These are phyloP conservation scores for Trichopoda pennipes DNA, from an alignment of 2,888 invertebrate species.

Conservation along the genomic window DNA sequence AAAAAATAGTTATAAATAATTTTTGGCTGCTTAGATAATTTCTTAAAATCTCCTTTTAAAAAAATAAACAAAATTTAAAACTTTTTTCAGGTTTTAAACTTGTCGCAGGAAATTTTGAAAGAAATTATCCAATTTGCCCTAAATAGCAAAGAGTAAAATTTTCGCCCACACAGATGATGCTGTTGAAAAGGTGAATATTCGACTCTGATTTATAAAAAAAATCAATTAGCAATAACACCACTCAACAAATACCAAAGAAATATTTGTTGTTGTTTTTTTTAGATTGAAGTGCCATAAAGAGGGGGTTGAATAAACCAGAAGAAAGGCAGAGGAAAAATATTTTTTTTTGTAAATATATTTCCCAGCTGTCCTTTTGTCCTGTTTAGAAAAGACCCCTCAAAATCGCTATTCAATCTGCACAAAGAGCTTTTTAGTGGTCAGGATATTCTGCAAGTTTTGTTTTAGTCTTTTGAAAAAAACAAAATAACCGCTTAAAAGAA, in stretches of 20 bases:
- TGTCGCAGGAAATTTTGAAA: slow-evolving; percentile 32
- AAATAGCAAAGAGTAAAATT: slow-evolving; percentile 60
- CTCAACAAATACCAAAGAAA: slow-evolving; percentile 43
- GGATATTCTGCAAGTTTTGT: slow-evolving; percentile 7
- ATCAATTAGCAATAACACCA: slow-evolving; percentile 66
- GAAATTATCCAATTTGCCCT: slow-evolving; percentile 39
- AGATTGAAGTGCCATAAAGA: slow-evolving; percentile 30
- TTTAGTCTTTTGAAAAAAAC: background rate
- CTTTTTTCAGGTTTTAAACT: background rate
- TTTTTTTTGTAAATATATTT: background rate
- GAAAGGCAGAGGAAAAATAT: background rate
- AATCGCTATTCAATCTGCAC: slow-evolving; percentile 49
- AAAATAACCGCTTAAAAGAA: slow-evolving; percentile 1
- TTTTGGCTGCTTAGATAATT: slow-evolving; percentile 43
- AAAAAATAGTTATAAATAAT: slow-evolving; percentile 20
- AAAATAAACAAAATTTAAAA: slow-evolving; percentile 7
- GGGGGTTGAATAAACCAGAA: background rate
- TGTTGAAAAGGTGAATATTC: slow-evolving; percentile 41
- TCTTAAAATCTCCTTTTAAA: slow-evolving; percentile 44
- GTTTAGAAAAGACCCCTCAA: background rate
- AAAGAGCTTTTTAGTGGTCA: slow-evolving; percentile 57
- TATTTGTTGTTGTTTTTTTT: slow-evolving; percentile 41
- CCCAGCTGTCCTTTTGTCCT: background rate
- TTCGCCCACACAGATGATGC: no score
- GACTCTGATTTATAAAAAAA: slow-evolving; percentile 66